phyloP scores from a whole-genome alignment of 2,797 vertebrate genomes.

The Bryconaethiops microstoma region DNA sequence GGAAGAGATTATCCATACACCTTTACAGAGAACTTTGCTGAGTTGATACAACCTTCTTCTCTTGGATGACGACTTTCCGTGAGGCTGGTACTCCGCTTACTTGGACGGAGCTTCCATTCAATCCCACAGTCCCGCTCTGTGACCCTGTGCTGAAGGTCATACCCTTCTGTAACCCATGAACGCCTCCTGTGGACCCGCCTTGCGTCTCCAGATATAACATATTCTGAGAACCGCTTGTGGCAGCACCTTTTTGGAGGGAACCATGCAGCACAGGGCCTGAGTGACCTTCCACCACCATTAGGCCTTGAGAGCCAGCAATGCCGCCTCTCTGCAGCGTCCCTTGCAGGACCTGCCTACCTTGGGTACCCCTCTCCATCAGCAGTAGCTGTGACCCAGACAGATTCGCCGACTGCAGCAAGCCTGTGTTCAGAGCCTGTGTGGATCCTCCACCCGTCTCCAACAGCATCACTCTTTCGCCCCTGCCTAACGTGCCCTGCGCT shows the following conservation, averaged over 20 bases:
- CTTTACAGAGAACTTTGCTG: slow-evolving; percentile 32
- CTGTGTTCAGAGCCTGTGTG: slow-evolving; percentile 40
- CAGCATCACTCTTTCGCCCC: slow-evolving; percentile 63
- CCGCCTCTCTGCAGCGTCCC: slow-evolving; percentile 54
- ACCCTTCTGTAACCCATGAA: slow-evolving; percentile 29
- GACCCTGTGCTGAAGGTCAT: slow-evolving; percentile 16
- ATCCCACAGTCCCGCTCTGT: slow-evolving; percentile 28
- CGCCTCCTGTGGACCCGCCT: slow-evolving; percentile 27
- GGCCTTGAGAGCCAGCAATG: slow-evolving; percentile 60
- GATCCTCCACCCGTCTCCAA: slow-evolving; percentile 45
- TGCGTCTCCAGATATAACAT: slow-evolving; percentile 35
- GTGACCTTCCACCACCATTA: slow-evolving; percentile 62
- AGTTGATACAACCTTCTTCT: slow-evolving; percentile 48
- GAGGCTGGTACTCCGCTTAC: slow-evolving; percentile 29
- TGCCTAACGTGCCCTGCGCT: slow-evolving; percentile 44
- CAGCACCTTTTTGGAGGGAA: slow-evolving; percentile 16
- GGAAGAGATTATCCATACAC: not conserved
- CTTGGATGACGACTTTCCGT: slow-evolving; percentile 60
- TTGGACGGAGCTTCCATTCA: slow-evolving; percentile 33
- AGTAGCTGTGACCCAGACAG: slow-evolving; percentile 52
- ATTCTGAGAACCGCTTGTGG: slow-evolving; percentile 37
- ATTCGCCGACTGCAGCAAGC: slow-evolving; percentile 36
- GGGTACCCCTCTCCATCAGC: slow-evolving; percentile 53
- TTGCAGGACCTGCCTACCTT: slow-evolving; percentile 54
- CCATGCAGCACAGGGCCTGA: slow-evolving; percentile 55